phyloP scores from a whole-genome alignment of 2,113 vertebrate genomes.

The Tonatia bakeri region DNA sequence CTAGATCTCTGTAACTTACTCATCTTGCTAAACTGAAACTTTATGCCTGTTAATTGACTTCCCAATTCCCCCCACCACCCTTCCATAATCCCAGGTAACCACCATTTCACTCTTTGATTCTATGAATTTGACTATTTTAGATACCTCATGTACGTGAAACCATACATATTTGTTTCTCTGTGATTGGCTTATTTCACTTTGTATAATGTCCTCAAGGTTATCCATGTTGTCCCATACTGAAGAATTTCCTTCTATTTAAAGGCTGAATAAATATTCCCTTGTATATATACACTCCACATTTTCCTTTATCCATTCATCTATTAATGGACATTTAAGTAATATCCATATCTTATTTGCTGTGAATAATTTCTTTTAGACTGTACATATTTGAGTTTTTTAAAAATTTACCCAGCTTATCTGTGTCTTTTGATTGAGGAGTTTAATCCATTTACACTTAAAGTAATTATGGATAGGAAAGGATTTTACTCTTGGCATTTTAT shows the following conservation, averaged over 20 bases:
- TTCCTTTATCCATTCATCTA: not conserved
- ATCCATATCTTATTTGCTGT: not conserved
- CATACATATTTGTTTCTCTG: not conserved
- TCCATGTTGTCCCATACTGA: not conserved
- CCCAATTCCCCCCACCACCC: not conserved
- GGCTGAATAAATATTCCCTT: not conserved
- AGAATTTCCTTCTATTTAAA: not conserved
- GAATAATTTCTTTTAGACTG: not conserved
- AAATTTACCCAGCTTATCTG: not conserved
- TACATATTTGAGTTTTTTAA: not conserved
- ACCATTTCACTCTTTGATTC: not conserved
- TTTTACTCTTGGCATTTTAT: not conserved
- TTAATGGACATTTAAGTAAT: not conserved
- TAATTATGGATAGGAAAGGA: not conserved
- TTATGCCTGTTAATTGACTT: not conserved
- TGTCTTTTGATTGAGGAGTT: not conserved
- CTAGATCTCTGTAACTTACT: not conserved
- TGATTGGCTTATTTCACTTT: not conserved
- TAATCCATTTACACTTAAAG: not conserved
- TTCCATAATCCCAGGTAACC: not conserved
- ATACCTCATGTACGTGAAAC: not conserved
- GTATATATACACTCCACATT: not conserved
- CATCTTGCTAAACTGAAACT: not conserved
- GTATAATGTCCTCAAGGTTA: not conserved
- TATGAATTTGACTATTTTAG: not conserved